Conservation (phyloP, 2,888 invertebrate species). For the Heteromurus nitidus region DNA sequence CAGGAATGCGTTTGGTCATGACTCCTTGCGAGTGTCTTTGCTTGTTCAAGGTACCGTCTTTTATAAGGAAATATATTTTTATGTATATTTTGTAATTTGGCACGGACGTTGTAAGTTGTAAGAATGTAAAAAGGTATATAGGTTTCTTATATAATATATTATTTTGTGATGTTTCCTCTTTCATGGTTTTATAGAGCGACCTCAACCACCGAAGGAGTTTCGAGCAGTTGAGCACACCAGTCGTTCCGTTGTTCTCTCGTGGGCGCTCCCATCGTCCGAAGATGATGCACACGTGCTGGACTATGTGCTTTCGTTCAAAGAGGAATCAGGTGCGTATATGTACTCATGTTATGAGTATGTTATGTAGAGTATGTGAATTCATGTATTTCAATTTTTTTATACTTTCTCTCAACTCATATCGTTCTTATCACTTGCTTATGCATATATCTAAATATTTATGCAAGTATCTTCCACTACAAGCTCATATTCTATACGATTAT, state of each 20-base stretch:
- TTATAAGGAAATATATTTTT: background rate
- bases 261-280: conserved; percentile 75
- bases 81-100: no score
- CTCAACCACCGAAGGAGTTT: conserved; percentile 80
- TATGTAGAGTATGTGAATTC: no score
- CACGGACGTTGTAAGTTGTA: no score
- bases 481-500: no score
- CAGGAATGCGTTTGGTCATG: conserved; percentile 81
- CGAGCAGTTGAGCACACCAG: conserved; percentile 79
- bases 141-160: no score
- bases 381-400: no score
- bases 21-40: conserved; percentile 77
- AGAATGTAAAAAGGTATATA: no score
- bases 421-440: no score
- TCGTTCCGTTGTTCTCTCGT: conserved; percentile 79
- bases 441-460: no score
- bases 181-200: conserved; percentile 78
- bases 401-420: no score
- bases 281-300: conserved; percentile 77
- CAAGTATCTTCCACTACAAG: no score
- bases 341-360: no score
- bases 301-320: conserved; percentile 80
- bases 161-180: background rate
- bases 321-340: conserved; percentile 77
- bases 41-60: conserved; percentile 76